Conservation (phyloP, 2,888 invertebrate genomes). For the Melitaea athalia region DNA sequence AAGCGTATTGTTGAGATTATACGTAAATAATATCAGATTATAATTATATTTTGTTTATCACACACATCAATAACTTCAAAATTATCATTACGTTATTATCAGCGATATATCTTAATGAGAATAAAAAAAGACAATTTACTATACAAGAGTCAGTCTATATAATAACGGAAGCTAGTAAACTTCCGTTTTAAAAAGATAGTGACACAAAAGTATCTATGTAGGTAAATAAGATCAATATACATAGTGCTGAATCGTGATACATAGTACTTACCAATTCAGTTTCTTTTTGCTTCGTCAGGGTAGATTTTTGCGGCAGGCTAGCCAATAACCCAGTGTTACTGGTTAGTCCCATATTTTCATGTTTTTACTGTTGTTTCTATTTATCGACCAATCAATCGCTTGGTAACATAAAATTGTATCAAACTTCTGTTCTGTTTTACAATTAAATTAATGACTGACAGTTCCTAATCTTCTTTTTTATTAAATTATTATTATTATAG, state of each 20-base stretch:
- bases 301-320: conserved; percentile 76
- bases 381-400: conserved; percentile 65
- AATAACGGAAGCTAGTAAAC: too few relatives aligned
- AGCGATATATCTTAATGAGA: too few relatives aligned
- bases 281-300: conserved; percentile 57
- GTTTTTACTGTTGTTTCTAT: conserved; percentile 25
- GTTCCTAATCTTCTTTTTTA: conserved; percentile 7
- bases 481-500: background rate
- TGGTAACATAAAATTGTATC: conserved; percentile 51
- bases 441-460: conserved; percentile 15
- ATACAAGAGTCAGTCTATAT: too few relatives aligned
- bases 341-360: conserved; percentile 76
- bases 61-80: too few relatives aligned
- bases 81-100: too few relatives aligned
- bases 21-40: too few relatives aligned
- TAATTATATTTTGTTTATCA: too few relatives aligned
- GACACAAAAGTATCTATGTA: too few relatives aligned
- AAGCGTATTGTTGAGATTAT: too few relatives aligned
- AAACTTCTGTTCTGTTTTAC: background rate
- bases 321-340: conserved; percentile 86
- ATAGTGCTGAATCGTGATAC: background rate
- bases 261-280: conserved; percentile 3
- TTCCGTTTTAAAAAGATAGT: too few relatives aligned
- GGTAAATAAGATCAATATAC: too few relatives aligned
- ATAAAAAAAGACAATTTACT: too few relatives aligned